phyloP scores from a whole-genome alignment of 2,113 vertebrate species.

The Amblyornis subalaris region DNA sequence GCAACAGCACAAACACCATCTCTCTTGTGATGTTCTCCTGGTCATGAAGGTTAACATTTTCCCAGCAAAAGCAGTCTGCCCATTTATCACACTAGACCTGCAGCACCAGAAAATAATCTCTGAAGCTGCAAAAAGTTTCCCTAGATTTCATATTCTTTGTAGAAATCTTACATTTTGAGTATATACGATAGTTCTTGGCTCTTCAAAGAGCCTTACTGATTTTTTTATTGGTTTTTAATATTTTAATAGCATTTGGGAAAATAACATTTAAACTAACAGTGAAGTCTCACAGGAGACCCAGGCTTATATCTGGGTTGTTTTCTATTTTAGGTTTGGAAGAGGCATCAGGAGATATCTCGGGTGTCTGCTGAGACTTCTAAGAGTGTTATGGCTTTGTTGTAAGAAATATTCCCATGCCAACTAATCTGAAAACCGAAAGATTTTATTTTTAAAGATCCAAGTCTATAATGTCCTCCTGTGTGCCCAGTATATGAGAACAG shows the following conservation, averaged over 20 bases:
- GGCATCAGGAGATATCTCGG: not conserved
- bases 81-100: not conserved
- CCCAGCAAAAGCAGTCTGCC: not conserved
- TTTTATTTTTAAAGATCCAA: not conserved
- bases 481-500: not conserved
- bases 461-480: not conserved
- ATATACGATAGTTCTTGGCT: not conserved
- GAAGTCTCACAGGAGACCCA: not conserved
- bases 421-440: not conserved
- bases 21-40: not conserved
- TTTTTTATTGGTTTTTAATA: not conserved
- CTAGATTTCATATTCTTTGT: not conserved
- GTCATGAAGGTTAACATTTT: not conserved
- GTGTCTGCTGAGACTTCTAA: not conserved
- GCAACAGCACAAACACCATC: not conserved
- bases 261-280: not conserved
- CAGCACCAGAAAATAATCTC: not conserved
- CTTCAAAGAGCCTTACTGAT: not conserved
- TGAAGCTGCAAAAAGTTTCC: not conserved
- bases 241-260: not conserved
- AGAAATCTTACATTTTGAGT: not conserved
- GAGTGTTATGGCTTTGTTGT: not conserved
- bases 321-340: not conserved
- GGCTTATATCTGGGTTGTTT: not conserved
- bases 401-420: not conserved